phyloP scores from a whole-genome alignment of 2,113 vertebrate genomes.

The Phycodurus eques region DNA sequence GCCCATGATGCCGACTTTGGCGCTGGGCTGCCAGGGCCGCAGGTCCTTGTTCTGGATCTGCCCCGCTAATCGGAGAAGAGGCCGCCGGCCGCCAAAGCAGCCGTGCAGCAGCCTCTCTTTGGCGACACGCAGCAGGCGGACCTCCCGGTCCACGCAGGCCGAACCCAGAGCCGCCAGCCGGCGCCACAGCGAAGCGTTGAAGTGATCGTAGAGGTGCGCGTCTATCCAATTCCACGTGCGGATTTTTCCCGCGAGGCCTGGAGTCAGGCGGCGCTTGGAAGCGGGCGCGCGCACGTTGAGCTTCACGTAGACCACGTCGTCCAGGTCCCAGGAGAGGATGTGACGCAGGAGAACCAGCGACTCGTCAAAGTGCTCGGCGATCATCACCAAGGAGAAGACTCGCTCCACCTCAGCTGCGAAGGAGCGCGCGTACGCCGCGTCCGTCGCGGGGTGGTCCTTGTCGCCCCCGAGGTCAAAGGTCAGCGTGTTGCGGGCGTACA shows the following conservation, averaged over 20 bases:
- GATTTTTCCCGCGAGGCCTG: constrained; percentile 62
- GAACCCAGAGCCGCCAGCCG: constrained; percentile 70
- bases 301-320: constrained; percentile 82
- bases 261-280: constrained; percentile 73
- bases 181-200: constrained; percentile 82
- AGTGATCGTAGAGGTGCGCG: constrained; percentile 78
- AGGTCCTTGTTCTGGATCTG: constrained; percentile 84
- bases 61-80: constrained; percentile 66
- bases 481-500: constrained; percentile 82
- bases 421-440: constrained; percentile 63
- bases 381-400: constrained; percentile 84
- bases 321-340: constrained; percentile 82
- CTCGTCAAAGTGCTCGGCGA: constrained; percentile 85
- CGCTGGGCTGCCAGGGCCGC: constrained; percentile 83
- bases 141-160: constrained; percentile 76
- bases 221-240: constrained; percentile 82
- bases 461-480: constrained; percentile 83
- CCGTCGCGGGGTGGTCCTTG: constrained; percentile 66
- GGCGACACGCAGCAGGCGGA: constrained; percentile 71
- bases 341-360: constrained; percentile 82
- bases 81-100: constrained; percentile 73
- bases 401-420: constrained; percentile 77
- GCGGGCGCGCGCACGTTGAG: constrained; percentile 79
- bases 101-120: constrained; percentile 72
- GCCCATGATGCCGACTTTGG: constrained; percentile 81